Evolutionary conservation across 2,888 invertebrate species (phyloP).

Genomic region (Ophion ventricosus): DNA sequence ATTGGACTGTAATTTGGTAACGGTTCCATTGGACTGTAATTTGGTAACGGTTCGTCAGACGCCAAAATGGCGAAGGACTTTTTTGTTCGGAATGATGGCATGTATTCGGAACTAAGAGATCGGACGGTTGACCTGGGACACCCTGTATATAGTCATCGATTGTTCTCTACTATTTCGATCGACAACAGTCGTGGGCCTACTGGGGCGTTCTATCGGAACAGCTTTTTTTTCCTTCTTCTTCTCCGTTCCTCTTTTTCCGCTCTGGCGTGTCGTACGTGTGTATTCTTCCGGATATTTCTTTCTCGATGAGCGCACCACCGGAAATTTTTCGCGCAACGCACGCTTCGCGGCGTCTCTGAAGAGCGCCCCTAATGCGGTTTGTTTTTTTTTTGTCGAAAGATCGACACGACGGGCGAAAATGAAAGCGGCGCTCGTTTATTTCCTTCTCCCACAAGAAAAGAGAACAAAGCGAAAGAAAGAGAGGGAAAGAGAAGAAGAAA

Average conservation of each 20-base stretch:
- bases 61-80: no score
- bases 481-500: conserved; percentile 1
- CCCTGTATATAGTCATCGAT: neutral
- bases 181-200: conserved; percentile 20
- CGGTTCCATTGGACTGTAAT: no score
- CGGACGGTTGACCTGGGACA: no score
- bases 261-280: neutral
- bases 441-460: neutral
- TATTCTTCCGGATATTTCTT: conserved; percentile 35
- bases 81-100: no score
- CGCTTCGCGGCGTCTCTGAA: conserved; percentile 1
- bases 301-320: conserved; percentile 27
- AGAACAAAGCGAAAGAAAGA: conserved; percentile 3
- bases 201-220: conserved; percentile 33
- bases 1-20: no score
- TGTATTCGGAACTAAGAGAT: no score
- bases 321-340: conserved; percentile 18
- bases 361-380: neutral
- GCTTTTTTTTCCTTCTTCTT: conserved; percentile 9
- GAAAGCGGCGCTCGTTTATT: conserved; percentile 2
- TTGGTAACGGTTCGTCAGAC: no score
- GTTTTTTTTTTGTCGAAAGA: conserved; percentile 23
- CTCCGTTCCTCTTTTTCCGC: conserved; percentile 21
- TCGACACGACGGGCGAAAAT: conserved; percentile 4
- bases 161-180: conserved; percentile 26